Evolutionary conservation across 2,113 vertebrate species (phyloP).

Genomic region (Pelecanoides urinatrix): DNA sequence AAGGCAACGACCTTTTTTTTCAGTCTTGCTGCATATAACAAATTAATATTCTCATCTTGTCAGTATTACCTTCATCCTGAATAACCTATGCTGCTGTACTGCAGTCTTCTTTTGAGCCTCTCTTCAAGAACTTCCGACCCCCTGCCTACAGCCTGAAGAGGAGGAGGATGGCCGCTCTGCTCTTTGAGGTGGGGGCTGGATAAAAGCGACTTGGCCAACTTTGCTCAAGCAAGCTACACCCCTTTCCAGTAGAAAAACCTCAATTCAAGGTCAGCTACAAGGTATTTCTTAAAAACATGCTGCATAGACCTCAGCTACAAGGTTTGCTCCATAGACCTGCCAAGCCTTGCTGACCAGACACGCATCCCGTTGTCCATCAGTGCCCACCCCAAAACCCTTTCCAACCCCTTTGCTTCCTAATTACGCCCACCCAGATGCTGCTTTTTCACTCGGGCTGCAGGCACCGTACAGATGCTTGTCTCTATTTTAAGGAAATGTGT

Average conservation of each 20-base stretch:
- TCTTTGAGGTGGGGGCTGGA: background rate
- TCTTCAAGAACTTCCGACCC: background rate
- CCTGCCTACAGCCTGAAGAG: background rate
- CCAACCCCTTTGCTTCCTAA: too few relatives aligned
- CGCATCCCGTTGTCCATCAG: fast-evolving
- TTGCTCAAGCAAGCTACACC: background rate
- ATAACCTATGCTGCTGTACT: background rate
- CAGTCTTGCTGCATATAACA: background rate
- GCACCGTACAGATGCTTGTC: fast-evolving
- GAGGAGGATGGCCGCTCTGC: too few relatives aligned
- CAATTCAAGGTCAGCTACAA: background rate
- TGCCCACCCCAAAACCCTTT: background rate
- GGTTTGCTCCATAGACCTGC: background rate
- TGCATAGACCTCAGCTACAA: background rate
- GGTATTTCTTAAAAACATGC: background rate
- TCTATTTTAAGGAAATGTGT: background rate
- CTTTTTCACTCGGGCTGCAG: fast-evolving
- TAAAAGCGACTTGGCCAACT: background rate
- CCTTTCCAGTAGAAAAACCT: background rate
- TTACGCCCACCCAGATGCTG: fast-evolving
- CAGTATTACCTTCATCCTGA: too few relatives aligned
- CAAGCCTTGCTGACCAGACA: background rate
- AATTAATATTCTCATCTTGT: background rate
- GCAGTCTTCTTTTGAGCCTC: background rate
- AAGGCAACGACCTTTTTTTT: background rate